Evolutionary conservation across 2,888 invertebrate species (phyloP).

Genomic region (Drosophila affinis): DNA sequence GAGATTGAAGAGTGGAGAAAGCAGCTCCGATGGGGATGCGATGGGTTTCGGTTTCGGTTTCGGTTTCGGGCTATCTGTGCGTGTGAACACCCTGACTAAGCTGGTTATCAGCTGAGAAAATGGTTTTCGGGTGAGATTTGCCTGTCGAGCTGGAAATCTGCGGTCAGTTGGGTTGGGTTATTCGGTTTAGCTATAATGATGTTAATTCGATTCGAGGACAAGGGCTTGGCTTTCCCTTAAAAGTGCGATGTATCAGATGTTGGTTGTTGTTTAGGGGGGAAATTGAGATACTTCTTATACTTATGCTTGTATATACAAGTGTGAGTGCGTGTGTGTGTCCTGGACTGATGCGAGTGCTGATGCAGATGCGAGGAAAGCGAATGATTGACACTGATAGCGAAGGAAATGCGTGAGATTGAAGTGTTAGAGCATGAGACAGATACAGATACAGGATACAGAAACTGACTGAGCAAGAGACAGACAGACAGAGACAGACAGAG

Average conservation of each 20-base stretch:
- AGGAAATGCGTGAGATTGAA: constrained; percentile 11
- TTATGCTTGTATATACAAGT: neutral
- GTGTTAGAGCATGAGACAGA: constrained; percentile 33
- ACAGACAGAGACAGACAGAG: neutral
- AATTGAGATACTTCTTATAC: too few species aligned
- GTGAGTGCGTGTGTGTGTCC: neutral
- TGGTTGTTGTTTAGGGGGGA: neutral
- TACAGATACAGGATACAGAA: constrained; percentile 27
- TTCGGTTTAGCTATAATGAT: neutral
- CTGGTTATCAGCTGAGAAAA: constrained; percentile 31
- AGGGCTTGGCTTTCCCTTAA: neutral
- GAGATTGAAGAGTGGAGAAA: constrained; percentile 1
- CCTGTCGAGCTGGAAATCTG: constrained; percentile 4
- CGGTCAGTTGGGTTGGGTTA: constrained; percentile 14
- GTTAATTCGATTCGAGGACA: neutral
- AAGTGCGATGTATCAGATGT: neutral
- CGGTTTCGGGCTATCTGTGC: neutral
- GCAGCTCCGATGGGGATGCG: constrained; percentile 8
- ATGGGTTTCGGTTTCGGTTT: constrained; percentile 11
- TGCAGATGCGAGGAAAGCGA: constrained; percentile 1
- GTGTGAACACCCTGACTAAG: constrained; percentile 25
- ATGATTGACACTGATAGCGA: constrained; percentile 19
- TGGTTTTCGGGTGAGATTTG: constrained; percentile 24
- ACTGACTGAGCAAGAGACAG: constrained; percentile 16
- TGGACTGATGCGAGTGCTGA: constrained; percentile 7